Evolutionary conservation across 1,140 invertebrate genomes (phyloP), one percentile per base, ranked within the genome.

Genomic region (Lucilia sericata): DNA sequence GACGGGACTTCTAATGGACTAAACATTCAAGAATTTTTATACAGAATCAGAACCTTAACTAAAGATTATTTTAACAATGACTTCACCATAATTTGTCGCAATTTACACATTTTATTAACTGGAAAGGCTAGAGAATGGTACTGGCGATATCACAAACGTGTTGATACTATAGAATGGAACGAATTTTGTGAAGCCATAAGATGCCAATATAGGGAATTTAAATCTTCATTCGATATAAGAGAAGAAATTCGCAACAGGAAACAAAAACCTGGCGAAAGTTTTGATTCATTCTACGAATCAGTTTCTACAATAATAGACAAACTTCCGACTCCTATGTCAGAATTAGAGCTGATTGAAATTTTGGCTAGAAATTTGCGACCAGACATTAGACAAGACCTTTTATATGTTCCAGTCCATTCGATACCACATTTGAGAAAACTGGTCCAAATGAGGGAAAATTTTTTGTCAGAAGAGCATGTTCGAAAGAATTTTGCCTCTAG

Each of bases 11-110:
- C n/a, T 17, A 82, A 65, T 82, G 81, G 81, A 17, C 9, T 82
- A 60, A 21, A 19, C 17, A 49, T 82, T 17, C 51, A 82, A 19
- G 81, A 82, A 30, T 82, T 82, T 82, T 14, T 82, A 65, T 82
- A 82, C 30, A 5, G 81, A 13, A 34, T 82, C 12, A 51, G 19
- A 82, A 51, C 13, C 7, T 82, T 82, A 25, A 60, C 30, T 10
- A 60, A n/a, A 60, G 25, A 51, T 13, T 60, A 51, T 13, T 25
- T 82, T 82, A 51, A 60, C 17, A 25, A 34, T 82, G 19, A 82
- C 21, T 82, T 75, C 30, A 14, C 74, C 21, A 14, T 34, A 34
- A 75, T 75, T 36, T 75, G 74, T 25, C 21, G 30, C 13, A 75
- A 75, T 17, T 75, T 75, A 25, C 74, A 25, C 13, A 34, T 75